Conservation (phyloP, 2,888 invertebrate genomes). For the Calameuta pallipes region DNA sequence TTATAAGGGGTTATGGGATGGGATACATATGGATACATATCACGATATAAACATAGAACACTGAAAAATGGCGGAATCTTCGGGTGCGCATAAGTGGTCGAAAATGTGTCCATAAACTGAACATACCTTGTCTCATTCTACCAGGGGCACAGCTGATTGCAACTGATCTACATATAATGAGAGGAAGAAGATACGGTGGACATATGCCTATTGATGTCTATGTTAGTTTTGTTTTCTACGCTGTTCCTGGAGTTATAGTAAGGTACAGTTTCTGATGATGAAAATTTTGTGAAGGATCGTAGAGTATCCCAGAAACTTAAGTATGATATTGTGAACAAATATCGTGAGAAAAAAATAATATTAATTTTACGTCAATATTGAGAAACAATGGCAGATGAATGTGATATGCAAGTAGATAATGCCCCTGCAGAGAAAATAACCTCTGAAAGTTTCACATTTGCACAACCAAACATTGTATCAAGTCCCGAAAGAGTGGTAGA, state of each 20-base stretch:
- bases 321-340: background rate
- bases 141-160: background rate
- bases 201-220: background rate
- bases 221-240: background rate
- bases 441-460: conserved; percentile 40
- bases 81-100: no score
- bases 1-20: no score
- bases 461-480: conserved; percentile 37
- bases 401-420: background rate
- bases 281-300: background rate
- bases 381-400: background rate
- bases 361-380: background rate
- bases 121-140: no score
- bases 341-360: background rate
- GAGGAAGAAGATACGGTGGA: background rate
- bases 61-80: no score
- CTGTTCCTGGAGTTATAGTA: background rate
- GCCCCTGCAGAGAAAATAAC: background rate
- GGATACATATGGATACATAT: no score
- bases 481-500: conserved; percentile 31
- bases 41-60: no score
- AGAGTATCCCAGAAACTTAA: background rate
- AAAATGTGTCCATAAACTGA: no score
- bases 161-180: background rate
- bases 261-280: background rate